Evolutionary conservation across 2,888 invertebrate genomes (phyloP).

Genomic region (Drosophila percnosoma): DNA sequence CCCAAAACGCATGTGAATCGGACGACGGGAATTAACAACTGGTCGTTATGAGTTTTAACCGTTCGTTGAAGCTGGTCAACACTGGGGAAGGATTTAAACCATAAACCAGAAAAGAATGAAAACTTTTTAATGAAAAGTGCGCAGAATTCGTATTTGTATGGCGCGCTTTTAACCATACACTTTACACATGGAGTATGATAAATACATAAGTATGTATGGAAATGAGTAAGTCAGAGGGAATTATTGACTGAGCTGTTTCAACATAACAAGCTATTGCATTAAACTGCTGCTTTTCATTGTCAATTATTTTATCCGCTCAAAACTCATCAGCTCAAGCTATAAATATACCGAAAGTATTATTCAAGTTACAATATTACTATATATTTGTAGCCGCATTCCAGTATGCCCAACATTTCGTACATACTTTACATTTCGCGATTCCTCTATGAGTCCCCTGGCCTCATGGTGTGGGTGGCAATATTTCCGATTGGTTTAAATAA

Average conservation of each 20-base stretch:
- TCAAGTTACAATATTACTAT: not conserved
- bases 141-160: constrained; percentile 38
- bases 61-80: constrained; percentile 46
- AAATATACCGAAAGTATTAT: not conserved
- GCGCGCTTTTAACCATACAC: constrained; percentile 24
- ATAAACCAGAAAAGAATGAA: constrained; percentile 47
- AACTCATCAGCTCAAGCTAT: not conserved
- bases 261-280: not conserved
- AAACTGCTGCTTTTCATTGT: not conserved
- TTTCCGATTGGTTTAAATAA: not conserved
- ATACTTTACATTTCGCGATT: not conserved
- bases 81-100: constrained; percentile 54
- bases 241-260: constrained; percentile 1
- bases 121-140: constrained; percentile 70
- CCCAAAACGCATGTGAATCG: constrained; percentile 20
- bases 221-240: constrained; percentile 2
- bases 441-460: not conserved
- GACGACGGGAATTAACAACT: constrained; percentile 25
- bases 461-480: not conserved
- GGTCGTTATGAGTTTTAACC: constrained; percentile 70
- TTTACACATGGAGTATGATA: constrained; percentile 7
- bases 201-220: not conserved
- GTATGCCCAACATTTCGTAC: not conserved
- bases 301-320: not conserved
- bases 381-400: not conserved